Conservation (phyloP, 2,113 vertebrate species). For the Sinocyclocheilus anophthalmus region DNA sequence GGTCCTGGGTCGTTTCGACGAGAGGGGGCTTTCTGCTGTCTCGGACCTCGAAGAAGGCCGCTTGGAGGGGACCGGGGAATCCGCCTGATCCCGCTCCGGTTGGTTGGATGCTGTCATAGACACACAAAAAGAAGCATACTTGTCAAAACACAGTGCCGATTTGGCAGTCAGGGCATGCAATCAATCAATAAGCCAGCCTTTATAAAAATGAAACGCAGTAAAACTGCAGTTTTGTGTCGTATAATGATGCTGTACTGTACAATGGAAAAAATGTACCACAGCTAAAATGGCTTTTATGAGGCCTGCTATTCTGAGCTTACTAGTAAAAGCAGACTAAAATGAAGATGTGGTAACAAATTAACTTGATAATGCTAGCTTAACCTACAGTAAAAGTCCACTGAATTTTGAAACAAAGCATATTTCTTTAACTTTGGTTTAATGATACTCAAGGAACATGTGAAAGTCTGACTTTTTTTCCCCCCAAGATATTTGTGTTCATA, state of each 20-base stretch:
- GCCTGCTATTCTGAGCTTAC: not conserved
- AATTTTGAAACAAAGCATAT: not conserved
- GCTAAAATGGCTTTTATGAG: not conserved
- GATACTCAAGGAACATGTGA: not conserved
- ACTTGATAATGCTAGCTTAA: not conserved
- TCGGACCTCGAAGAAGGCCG: constrained; percentile 82
- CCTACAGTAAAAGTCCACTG: too few relatives aligned
- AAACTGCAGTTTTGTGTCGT: not conserved
- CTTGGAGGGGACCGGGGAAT: constrained; percentile 84
- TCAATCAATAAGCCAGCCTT: constrained; percentile 58
- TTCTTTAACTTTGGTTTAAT: not conserved
- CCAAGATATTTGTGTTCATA: not conserved
- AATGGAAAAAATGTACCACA: not conserved
- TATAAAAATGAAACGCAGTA: constrained; percentile 8
- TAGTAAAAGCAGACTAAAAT: not conserved
- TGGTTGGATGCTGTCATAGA: constrained; percentile 77
- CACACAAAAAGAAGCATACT: constrained; percentile 47
- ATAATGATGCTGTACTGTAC: not conserved
- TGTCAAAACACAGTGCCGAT: constrained; percentile 60
- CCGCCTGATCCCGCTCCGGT: constrained; percentile 86
- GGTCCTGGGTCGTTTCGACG: constrained; percentile 88
- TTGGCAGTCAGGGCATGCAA: constrained; percentile 54
- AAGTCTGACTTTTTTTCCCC: not conserved
- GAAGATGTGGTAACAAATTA: not conserved
- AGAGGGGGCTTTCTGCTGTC: constrained; percentile 82